Evolutionary conservation across 2,888 invertebrate species (phyloP), one percentile per base, ranked within the genome.

Genomic region (Caprella mutica): DNA sequence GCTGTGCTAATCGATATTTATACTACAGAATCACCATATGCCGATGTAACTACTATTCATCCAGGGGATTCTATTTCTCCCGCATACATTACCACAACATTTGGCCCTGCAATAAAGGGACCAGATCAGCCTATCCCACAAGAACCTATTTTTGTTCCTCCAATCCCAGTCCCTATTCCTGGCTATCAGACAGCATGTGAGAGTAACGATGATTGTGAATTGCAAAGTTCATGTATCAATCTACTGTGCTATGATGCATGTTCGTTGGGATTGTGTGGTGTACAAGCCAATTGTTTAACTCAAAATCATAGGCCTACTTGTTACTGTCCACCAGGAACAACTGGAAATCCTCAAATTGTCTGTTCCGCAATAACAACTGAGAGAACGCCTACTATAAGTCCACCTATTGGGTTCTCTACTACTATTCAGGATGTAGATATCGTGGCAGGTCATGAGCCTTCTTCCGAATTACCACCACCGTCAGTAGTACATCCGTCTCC

Each of bases 201-300:
- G 29, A 74, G 75, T 38, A 77, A 78, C 39, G 78, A 79, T 52
- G 82, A 87, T 67, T 92, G 91, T 69, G 84, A 86, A 17, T 21
- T n/a, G 14, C 53, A 52, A 14, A 90, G 91, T 74, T 80, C 84
- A 60, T 91, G 91, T 69, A 79, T 79, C 59, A 83, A 85, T 67
- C 67, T 68, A 39, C 78, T 83, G 65, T 91, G 90, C 68, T 79
- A 83, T 19, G 89, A 89, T 76, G 81, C 90, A 30, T 91, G 65
- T 30, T 59, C 58, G 33, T 60, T 66, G 2, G 64, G 65, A 14
- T 39, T 54, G 9, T 65, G 65, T 40, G 62, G 60, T 1, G 39
- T 48, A 12, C 39, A 56, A 44, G 66, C 66, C 8, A 56, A 65
- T 1, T 67, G 67, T 43, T 29, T 51, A n/a, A 50, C 58, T n/a